Base-by-base conservation (phyloP, 2,888 invertebrate genomes). In the Pammene aurita region DNA sequence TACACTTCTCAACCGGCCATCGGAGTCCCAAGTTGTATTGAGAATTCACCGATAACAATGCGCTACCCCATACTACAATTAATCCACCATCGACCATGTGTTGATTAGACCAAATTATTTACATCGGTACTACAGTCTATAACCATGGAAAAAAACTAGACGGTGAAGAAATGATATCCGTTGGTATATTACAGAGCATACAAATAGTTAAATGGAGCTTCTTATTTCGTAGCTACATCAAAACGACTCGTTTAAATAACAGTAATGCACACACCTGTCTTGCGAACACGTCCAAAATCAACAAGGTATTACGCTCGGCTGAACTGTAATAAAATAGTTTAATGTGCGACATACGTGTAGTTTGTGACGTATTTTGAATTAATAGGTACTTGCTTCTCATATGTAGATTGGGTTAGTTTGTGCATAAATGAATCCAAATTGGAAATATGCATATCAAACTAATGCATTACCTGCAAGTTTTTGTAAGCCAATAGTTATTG, bases 241-340 rank as follows among this genome's bases (percentile, higher is more conserved):
- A 52, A 63, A 68, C 57, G 68, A 68, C 38, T 52, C 50, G 35
- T 68, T 64, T 64, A 54, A 68, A 68, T 69, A 69, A 60, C 69
- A 69, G 69, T 58, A 80, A 78, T 78, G 77, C 78, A 79, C 75
- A 79, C 84, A 85, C 84, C 85, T 86, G 85, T 81, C 83, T 77
- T 75, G 74, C 74, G 72, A 70, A 73, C 76, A 74, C 83, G 81
- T 85, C 83, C 84, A 85, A 86, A 76, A 84, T 82, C 84, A 85
- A 84, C 84, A 85, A 76, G 78, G 79, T 79, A 80, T 81, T 82
- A 76, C 76, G 74, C 74, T 69, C 54, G 58, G 63, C 42, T 67
- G 72, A 70, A 73, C 66, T 67, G 71, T 69, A 64, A 65, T 65
- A 65, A 69, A 69, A 69, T 68, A 63, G 67, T 58, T 71, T 71